Conservation (phyloP, 2,113 vertebrate species). For the Tenrec ecaudatus region DNA sequence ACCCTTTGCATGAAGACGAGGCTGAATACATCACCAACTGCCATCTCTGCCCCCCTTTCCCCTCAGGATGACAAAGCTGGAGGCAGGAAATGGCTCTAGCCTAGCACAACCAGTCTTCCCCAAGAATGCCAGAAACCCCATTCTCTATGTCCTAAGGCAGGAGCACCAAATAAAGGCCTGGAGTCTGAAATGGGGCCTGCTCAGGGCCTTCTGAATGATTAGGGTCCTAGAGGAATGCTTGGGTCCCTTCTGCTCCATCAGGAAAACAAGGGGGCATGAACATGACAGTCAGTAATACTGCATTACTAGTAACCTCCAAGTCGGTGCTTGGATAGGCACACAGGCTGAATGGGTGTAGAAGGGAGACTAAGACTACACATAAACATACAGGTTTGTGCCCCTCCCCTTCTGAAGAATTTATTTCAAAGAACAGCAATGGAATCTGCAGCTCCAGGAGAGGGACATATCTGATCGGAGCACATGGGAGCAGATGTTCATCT, state of each 20-base stretch:
- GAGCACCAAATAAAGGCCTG: background rate
- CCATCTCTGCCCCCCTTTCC: background rate
- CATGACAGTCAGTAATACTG: background rate
- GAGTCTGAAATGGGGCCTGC: background rate
- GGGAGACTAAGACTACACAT: too few species aligned
- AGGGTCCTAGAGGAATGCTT: background rate
- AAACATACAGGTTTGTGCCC: too few species aligned
- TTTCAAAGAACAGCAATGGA: too few species aligned
- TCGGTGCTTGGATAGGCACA: too few species aligned
- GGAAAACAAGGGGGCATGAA: background rate
- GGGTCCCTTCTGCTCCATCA: background rate
- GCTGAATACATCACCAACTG: slow-evolving; percentile 22
- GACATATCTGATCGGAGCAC: too few species aligned
- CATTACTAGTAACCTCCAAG: too few species aligned
- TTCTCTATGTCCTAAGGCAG: background rate
- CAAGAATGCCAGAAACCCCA: background rate
- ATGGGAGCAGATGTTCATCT: too few species aligned
- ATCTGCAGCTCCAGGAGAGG: too few species aligned
- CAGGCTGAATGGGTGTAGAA: too few species aligned
- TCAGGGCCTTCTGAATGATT: background rate
- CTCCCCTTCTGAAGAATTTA: too few species aligned
- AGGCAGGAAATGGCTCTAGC: background rate
- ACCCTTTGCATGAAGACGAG: background rate
- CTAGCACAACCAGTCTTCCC: background rate
- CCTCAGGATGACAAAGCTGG: background rate